Evolutionary conservation across 2,113 vertebrate species (phyloP), one percentile per base, ranked within the genome.

Genomic region (Pionites leucogaster): DNA sequence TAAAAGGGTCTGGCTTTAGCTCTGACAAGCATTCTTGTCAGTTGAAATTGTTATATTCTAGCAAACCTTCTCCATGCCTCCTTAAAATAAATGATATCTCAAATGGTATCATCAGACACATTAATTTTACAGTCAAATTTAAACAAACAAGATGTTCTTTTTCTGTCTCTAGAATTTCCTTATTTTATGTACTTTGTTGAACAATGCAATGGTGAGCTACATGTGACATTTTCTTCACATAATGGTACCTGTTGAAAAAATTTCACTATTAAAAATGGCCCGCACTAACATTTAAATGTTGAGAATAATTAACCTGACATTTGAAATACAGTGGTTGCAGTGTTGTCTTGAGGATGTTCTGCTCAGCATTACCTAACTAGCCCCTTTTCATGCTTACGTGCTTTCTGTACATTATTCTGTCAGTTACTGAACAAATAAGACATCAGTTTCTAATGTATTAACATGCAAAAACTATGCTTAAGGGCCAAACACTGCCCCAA

Each of bases 271-370:
- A 98, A 98, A 98, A 98, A 97, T 97, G 95, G 96, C 97, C 98
- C 97, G 96, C 91, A 85, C 96, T 97, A 98, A 96, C 97, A 98
- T 98, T 99, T 98, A 98, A 98, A 98, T 98, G 98, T 96, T 97
- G 97, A 97, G 96, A 98, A 99, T 99, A 99, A 99, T 99, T 98
- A 99, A 98, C 97, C 98, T 99, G 99, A 99, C 98, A 99, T 98
- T 98, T 98, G 98, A 98, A 98, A 98, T 98, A 96, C 94, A 94
- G 92, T 92, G 98, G 97, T 97, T 97, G 97, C 95, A 98, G 97
- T 98, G 98, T 98, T 98, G 98, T 98, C 98, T 98, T 98, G 98
- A 99, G 98, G 97, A 97, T 96, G 98, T 97, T 98, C 98, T 98
- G 98, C 97, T 98, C 97, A 97, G 97, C 96, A 97, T 98, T 99